Evolutionary conservation across 2,113 vertebrate species (phyloP), one percentile per base, ranked within the genome.

Genomic region (Passer domesticus): DNA sequence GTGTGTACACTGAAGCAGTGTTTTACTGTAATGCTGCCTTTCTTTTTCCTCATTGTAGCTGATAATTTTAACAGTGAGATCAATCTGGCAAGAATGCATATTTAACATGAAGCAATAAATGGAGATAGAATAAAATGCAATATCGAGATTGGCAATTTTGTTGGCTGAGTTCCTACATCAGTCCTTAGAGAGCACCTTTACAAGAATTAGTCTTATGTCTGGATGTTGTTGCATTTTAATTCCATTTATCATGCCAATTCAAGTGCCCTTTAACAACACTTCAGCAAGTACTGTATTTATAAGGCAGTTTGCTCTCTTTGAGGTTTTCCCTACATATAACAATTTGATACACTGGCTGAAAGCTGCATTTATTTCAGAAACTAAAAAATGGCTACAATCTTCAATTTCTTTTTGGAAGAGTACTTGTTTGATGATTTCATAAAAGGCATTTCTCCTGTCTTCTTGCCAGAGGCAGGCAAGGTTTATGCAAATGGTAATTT

Each of bases 401-500:
- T 86, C 41, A 69, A 58, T 83, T 93, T 94, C 77, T 92, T 95
- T 95, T 88, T 83, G 50, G 75, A 86, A 86, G 80, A 93, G 43
- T 58, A 59, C 68, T 94, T 86, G 83, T 89, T 83, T 89, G 79
- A 89, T 89, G 63, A 82, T 94, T 96, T 93, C 58, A 84, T 74
- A 68, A 87, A 91, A 94, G 43, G 5, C 75, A 50, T 90, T 95
- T 95, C 49, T 93, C 20, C 33, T 35, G 15, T 66, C n/a, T 62
- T 93, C 75, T 85, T 94, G 76, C 88, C 75, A 93, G 85, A 86
- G 88, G 92, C 85, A 58, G 43, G 79, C 83, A 62, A 90, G 88
- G 76, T 90, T 88, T 92, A 93, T 96, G 85, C 79, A 96, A 97
- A 94, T 92, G 47, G 70, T 50, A 77, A 41, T 83, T 63, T 86